phyloP scores from a whole-genome alignment of 2,888 invertebrate species.

The Sarcophaga variegata region DNA sequence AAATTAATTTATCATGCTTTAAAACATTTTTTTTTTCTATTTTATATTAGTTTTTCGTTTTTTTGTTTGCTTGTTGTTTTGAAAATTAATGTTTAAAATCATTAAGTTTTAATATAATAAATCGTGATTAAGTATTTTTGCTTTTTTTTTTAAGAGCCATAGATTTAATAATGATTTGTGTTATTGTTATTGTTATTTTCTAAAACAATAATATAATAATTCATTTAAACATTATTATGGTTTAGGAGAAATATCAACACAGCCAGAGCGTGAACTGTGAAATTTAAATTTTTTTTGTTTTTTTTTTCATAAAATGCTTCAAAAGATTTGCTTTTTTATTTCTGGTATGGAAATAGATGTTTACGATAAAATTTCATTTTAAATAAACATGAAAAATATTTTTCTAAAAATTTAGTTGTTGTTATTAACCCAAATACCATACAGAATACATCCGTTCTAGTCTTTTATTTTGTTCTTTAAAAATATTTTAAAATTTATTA shows the following conservation, averaged over 20 bases:
- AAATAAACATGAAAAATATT: too few species aligned
- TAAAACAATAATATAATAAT: slow-evolving; percentile 19
- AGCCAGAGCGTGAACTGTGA: slow-evolving; percentile 65
- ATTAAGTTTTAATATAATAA: slow-evolving; percentile 34
- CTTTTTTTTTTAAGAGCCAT: slow-evolving; percentile 1
- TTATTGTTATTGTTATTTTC: slow-evolving; percentile 32
- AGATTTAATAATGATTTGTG: slow-evolving; percentile 21
- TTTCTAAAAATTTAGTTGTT: too few species aligned
- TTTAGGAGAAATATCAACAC: slow-evolving; percentile 37
- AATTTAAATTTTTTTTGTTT: slow-evolving; percentile 46
- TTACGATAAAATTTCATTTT: too few species aligned
- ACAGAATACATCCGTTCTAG: background rate
- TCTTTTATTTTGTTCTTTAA: background rate
- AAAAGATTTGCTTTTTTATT: background rate
- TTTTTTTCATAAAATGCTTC: background rate
- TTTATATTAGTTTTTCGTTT: background rate
- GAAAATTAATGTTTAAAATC: slow-evolving; percentile 4
- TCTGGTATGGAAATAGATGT: too few species aligned
- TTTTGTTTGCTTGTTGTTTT: background rate
- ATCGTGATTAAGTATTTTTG: slow-evolving; percentile 42
- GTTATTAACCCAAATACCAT: too few species aligned
- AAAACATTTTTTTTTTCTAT: slow-evolving; percentile 18
- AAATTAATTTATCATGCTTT: slow-evolving; percentile 56
- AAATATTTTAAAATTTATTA: background rate
- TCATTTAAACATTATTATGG: slow-evolving; percentile 34